These are phyloP conservation scores for Odocoileus virginianus DNA, from an alignment of 2,113 vertebrate genomes.

Conservation along the genomic window DNA sequence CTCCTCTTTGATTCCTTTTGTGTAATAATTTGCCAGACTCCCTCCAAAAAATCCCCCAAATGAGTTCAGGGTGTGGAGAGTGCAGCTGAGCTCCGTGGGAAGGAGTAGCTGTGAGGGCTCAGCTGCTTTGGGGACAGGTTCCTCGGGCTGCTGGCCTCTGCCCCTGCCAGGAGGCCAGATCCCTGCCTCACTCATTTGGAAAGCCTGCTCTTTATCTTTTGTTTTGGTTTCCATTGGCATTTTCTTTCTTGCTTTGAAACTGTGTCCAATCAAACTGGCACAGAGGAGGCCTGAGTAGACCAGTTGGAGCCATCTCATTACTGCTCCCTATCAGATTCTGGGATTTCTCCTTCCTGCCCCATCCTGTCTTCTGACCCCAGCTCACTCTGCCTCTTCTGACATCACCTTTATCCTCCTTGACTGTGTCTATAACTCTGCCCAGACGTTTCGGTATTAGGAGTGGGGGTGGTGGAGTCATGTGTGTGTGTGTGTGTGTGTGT, in stretches of 20 bases:
- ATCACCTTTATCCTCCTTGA: not conserved
- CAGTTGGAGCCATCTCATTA: not conserved
- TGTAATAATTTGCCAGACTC: not conserved
- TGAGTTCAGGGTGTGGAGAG: not conserved
- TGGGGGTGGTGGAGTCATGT: not conserved
- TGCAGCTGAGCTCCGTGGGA: not conserved
- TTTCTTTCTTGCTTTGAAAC: constrained; percentile 49
- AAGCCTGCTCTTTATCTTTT: constrained; percentile 4
- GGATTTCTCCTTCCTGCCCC: not conserved
- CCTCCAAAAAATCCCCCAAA: not conserved
- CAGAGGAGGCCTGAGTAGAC: not conserved
- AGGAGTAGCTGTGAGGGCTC: not conserved
- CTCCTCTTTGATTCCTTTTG: constrained; percentile 18
- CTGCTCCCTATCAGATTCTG: not conserved
- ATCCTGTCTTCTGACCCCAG: not conserved
- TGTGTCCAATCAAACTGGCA: constrained; percentile 46
- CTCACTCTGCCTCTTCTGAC: not conserved
- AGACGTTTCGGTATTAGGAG: not conserved
- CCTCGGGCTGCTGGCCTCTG: not conserved
- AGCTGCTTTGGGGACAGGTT: not conserved
- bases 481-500: not conserved
- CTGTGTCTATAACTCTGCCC: not conserved
- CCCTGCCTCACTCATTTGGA: not conserved
- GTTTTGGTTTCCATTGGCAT: not conserved
- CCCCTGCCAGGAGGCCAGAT: not conserved